A percentile compares a stretch with the other conserved stretches of the same genome.
Conservation (phyloP, 2,113 vertebrate genomes). For the Melanerpes formicivorus region DNA sequence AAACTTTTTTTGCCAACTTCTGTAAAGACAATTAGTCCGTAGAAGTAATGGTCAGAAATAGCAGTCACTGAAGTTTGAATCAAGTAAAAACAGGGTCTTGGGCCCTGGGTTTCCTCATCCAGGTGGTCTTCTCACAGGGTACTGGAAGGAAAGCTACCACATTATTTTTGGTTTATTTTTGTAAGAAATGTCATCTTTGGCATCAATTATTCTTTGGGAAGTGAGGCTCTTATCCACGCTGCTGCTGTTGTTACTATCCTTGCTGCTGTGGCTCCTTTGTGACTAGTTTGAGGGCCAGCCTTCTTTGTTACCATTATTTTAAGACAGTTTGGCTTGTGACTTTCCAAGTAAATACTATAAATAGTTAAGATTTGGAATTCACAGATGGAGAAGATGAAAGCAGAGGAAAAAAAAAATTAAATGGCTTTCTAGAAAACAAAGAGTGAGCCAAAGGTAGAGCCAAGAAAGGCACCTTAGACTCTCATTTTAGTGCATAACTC, state of each 20-base stretch:
- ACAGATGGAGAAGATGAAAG: constrained; percentile 4
- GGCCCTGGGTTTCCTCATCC: not conserved
- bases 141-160: not conserved
- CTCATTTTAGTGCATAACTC: not conserved
- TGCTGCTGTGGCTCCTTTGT: not conserved
- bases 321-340: not conserved
- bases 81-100: not conserved
- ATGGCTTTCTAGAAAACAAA: not conserved
- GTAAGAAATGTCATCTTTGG: not conserved
- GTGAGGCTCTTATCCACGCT: not conserved
- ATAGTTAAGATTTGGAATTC: constrained; percentile 3
- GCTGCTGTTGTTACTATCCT: not conserved
- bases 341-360: not conserved
- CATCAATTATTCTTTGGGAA: not conserved
- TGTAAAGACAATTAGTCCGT: not conserved
- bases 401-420: not conserved
- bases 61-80: not conserved
- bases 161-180: not conserved
- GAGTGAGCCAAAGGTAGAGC: not conserved
- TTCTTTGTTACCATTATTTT: not conserved
- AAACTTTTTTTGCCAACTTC: not conserved
- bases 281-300: not conserved
- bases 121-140: not conserved
- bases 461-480: not conserved
- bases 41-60: not conserved